Base-by-base conservation (phyloP, 1,140 invertebrate species). In the Cotesia chilonis region DNA sequence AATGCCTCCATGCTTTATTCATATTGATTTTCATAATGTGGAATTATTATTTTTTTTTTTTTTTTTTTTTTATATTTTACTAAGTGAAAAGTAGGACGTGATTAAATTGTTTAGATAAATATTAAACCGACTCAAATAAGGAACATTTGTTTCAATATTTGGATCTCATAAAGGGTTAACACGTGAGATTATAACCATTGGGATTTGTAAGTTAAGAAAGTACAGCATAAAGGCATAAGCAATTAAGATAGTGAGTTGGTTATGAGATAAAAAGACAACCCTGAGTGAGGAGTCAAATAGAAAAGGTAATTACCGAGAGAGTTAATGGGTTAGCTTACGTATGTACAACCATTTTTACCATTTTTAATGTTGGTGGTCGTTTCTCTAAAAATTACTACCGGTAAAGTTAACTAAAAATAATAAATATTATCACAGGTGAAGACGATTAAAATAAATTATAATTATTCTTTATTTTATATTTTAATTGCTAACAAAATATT, bases 221-320 rank as follows among this genome's bases (percentile, higher is more conserved):
- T 37, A 54, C 41, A 60, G 3, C 4, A 9, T n/a, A n/a, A 28
- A 20, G 57, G 60, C n/a, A 71, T 47, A 65, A 59, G 74, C 70
- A 75, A 75, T 75, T 75, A 75, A 75, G 74, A 75, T 75, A 57
- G 74, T 72, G 65, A 68, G 51, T 68, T 60, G 70, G 74, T 75
- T 75, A 75, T 68, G 74, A 75, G 74, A 75, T 66, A 72, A 75
- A 75, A 75, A 68, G 63, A 63, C 52, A 57, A 28, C 64, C n/a
- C n/a, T 10, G 54, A 47, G 36, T 4, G 35, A 52, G 35, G 41
- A 36, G 9, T 54, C 38, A 68, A 57, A 63, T 37, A 38, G 70
- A 17, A 60, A 66, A 71, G 63, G 68, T 74, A 74, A 74, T 71
- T 71, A 74, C 61, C 28, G 52, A 38, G 68, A 51, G 38, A 38